Evolutionary conservation across 37 sponge, comb jelly and placozoan genomes (phyloP), one percentile per base, ranked within the genome.

Genomic region (Beroe ovata): DNA sequence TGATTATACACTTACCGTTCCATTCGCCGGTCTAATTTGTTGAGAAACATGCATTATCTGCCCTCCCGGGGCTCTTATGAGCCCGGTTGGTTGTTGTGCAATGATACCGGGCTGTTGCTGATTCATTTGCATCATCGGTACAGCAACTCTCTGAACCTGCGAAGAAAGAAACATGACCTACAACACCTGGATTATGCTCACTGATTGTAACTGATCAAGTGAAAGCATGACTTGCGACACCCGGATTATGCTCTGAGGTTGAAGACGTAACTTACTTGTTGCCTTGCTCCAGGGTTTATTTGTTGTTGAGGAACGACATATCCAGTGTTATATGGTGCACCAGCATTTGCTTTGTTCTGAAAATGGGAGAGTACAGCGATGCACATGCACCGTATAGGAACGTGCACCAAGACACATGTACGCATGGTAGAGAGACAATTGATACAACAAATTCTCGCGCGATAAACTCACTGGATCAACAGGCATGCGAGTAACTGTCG

Each of bases 91-190:
- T 30, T 66, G 69, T 6, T 25, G 36, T 37, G 30, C 34, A 34
- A 66, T 66, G 8, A 14, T 25, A 37, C 18, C 18, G 14, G 25
- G 69, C 8, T 29, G 69, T 32, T 66, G 69, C 19, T 25, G 36
- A 66, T 30, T 30, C 69, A 66, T 66, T 37, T 29, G 69, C 69
- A 66, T 66, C 69, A 66, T 66, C 3, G 69, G 69, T 16, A 66
- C 69, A 1, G 69, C 19, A 34, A 66, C 30, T 3, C 69, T 34
- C 69, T 66, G 69, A 2, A 66, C 63, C 63, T 62, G 63, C 8
- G 20, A 62, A 16, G 23, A 62, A 62, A n/a, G n/a, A n/a, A n/a
- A n/a, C n/a, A n/a, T n/a, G n/a, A n/a, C n/a, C n/a, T n/a, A n/a
- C n/a, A n/a, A n/a, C n/a, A n/a, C n/a, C n/a, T n/a, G n/a, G n/a